Base-by-base conservation (phyloP, 2,888 invertebrate genomes). In the Watsonalla binaria region DNA sequence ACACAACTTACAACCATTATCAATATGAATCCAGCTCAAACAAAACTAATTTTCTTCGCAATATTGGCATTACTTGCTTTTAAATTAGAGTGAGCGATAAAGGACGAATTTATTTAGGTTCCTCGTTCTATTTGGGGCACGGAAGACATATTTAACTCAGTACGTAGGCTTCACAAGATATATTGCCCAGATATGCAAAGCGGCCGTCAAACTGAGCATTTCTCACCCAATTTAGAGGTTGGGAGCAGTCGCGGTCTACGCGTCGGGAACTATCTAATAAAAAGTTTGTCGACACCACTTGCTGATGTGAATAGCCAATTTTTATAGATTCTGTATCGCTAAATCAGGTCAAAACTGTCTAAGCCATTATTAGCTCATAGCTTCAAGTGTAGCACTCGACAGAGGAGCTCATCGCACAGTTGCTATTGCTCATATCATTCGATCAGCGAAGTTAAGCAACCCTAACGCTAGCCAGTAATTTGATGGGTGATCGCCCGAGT, bases 101-200 rank as follows among this genome's bases (percentile, higher is more conserved):
- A 51, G 60, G 57, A 64, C 62, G 54, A 66, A 67, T 67, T 74
- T 73, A 74, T 75, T 76, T 11, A 24, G 24, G 0, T 11, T 15
- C 11, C 6, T 24, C 24, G 24, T 33, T 24, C 9, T 47, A 24
- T 24, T 11, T 11, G 24, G 24, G 46, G 5, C 34, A n/a, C 6
- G 47, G 34, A 34, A 15, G n/a, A 47, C 15, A 47, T 47, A 2
- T 9, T 34, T 47, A 33, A 33, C 47, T 11, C 4, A 6, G 34
- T 11, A n/a, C 24, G 34, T 47, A 33, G 33, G 69, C 65, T 72
- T 61, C 65, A 66, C 66, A 70, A 76, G 79, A 82, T 82, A 80
- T 80, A 80, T 79, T 70, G 70, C 63, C 52, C 55, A 68, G 78
- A 83, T 80, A 84, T 83, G 80, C 78, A 80, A 82, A 82, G 68